A percentile compares a stretch with the other conserved stretches of the same genome.
These are phyloP conservation scores for Melanotaenia maccullochi DNA, from an alignment of 2,797 vertebrate genomes.

Conservation along the genomic window DNA sequence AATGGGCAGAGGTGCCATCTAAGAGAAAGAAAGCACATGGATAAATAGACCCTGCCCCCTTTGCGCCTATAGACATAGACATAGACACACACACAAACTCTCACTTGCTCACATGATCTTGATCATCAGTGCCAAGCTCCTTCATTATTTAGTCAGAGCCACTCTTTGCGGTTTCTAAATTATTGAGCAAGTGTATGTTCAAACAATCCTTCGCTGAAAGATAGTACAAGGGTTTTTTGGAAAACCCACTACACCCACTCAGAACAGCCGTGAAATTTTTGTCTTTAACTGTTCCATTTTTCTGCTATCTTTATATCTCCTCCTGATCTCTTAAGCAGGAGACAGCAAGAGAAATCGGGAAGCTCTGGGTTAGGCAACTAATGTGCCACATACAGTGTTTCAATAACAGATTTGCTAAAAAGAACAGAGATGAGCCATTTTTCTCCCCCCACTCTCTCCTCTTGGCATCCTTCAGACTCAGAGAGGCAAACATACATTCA, in stretches of 20 bases:
- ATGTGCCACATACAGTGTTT: constrained; percentile 33
- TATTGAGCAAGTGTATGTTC: constrained; percentile 82
- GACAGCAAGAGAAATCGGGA: constrained; percentile 28
- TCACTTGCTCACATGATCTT: constrained; percentile 42
- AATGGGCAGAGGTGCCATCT: constrained; percentile 36
- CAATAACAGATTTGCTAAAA: constrained; percentile 38
- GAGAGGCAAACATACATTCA: constrained; percentile 63
- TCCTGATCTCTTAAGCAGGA: constrained; percentile 33
- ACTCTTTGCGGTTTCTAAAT: constrained; percentile 79
- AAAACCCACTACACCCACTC: constrained; percentile 60
- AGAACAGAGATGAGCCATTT: constrained; percentile 19
- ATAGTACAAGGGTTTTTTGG: constrained; percentile 69
- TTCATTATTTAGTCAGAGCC: constrained; percentile 83
- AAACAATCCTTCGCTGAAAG: constrained; percentile 78
- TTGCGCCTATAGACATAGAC: constrained; percentile 23
- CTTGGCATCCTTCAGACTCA: constrained; percentile 43
- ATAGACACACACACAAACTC: constrained; percentile 13
- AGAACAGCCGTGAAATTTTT: constrained; percentile 33
- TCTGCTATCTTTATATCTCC: constrained; percentile 20
- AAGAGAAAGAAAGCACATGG: constrained; percentile 39
- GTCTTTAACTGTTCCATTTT: constrained; percentile 30
- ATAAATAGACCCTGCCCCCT: constrained; percentile 31
- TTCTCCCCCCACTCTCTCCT: constrained; percentile 32
- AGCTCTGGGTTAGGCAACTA: constrained; percentile 30
- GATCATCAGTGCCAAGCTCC: constrained; percentile 71